Percentiles rank a stretch among this genome's conserved stretches.
These are phyloP conservation scores for Gila robusta DNA, from an alignment of 2,797 vertebrate species.

Conservation along the genomic window DNA sequence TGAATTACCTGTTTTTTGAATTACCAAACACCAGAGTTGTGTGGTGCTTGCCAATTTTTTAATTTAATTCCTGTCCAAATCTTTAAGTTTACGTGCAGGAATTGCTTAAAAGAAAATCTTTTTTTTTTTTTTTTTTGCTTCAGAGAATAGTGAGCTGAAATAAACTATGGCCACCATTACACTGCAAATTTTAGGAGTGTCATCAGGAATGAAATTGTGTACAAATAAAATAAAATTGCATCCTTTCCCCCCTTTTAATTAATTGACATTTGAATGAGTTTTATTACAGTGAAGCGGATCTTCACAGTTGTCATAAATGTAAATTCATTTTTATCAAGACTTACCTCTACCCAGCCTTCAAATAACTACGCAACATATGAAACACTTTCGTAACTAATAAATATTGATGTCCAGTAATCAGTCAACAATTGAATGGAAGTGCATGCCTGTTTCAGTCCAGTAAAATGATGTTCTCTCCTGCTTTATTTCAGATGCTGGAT, in stretches of 20 bases:
- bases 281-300: background rate
- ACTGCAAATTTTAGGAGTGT: background rate
- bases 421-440: no score
- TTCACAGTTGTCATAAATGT: background rate
- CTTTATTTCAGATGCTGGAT: slow-evolving; percentile 85
- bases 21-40: background rate
- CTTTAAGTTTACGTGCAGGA: background rate
- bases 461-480: background rate
- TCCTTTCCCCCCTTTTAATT: background rate
- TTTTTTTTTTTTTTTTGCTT: background rate
- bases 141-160: background rate
- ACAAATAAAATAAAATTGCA: no score
- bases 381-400: background rate
- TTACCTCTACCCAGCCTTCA: background rate
- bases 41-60: background rate
- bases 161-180: background rate
- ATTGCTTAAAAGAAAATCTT: background rate
- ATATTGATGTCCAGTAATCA: no score
- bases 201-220: no score
- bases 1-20: background rate
- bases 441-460: background rate
- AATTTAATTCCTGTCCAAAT: background rate
- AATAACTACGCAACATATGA: background rate
- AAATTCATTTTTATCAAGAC: no score
- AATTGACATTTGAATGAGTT: background rate